Conservation (phyloP, 2,888 invertebrate genomes). For the Empis livida region DNA sequence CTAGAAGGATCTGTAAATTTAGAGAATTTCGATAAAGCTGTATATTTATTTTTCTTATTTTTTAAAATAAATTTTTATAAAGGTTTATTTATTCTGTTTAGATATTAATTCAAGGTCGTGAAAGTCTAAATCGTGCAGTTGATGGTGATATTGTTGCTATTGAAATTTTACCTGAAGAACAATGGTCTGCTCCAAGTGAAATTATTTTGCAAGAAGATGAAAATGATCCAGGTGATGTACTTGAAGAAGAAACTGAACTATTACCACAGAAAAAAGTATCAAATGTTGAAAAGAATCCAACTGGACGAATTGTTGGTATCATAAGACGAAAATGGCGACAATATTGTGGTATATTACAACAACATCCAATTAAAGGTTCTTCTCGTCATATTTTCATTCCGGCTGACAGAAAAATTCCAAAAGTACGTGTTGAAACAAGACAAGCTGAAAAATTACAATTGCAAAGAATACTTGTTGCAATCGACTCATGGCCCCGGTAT, state of each 20-base stretch:
- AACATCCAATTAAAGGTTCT: conserved; percentile 55
- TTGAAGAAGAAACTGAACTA: conserved; percentile 46
- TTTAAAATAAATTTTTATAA: conserved; percentile 4
- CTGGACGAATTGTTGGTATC: conserved; percentile 82
- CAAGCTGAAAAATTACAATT: conserved; percentile 68
- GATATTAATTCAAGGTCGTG: conserved; percentile 75
- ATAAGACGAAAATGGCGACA: conserved; percentile 94
- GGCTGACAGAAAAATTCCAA: conserved; percentile 86
- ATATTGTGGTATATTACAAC: conserved; percentile 90
- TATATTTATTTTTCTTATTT: conserved; percentile 27
- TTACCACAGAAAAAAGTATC: conserved; percentile 24
- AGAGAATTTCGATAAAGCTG: conserved; percentile 64
- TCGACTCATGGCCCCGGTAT: conserved; percentile 91
- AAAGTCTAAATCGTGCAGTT: conserved; percentile 81
- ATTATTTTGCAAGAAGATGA: conserved; percentile 66
- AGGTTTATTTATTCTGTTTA: conserved; percentile 24
- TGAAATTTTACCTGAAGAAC: conserved; percentile 69
- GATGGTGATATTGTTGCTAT: conserved; percentile 91
- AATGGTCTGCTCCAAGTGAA: conserved; percentile 88
- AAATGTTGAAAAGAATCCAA: conserved; percentile 41
- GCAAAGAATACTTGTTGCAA: conserved; percentile 86
- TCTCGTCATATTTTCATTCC: conserved; percentile 83
- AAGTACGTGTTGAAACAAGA: conserved; percentile 89
- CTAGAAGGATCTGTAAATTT: conserved; percentile 80
- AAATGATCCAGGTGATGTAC: conserved; percentile 50